Evolutionary conservation across 2,888 invertebrate genomes (phyloP), one percentile per base, ranked within the genome.

Genomic region (Troides oblongomaculatus): DNA sequence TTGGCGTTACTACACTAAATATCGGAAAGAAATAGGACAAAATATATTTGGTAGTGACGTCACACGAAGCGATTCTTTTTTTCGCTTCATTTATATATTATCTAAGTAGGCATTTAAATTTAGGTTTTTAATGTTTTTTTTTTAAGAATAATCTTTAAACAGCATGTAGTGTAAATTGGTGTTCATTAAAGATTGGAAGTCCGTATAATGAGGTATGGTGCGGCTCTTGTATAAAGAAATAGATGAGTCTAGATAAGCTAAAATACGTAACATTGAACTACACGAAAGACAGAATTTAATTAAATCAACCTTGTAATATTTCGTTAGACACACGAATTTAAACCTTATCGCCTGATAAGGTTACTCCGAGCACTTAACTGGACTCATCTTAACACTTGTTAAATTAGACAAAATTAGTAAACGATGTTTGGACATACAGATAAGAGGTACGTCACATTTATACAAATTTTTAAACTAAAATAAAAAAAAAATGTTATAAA

Each of bases 21-120:
- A 77, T 77, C 72, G 75, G 73, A 79, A 81, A 79, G 74, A 72
- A 78, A 79, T 76, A 79, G 73, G 79, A 80, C 71, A 80, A 78
- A 78, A 78, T 74, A 78, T 79, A 79, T 84, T 85, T 82, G 81
- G 82, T 82, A 79, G 76, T 76, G 78, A 78, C 77, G 77, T 71
- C 72, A 74, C 72, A 71, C 61, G 64, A 71, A 71, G 66, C 69
- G 39, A 59, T 50, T 23, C 21, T 7, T 59, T 30, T 57, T 21
- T 53, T 62, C 53, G n/a, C 62, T 67, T 30, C 60, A 66, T 7
- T 68, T 59, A 68, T 30, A 63, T 62, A 67, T 69, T 66, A 63
- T 36, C 72, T 70, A 70, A 63, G 17, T 68, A 59, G 58, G 57
- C 62, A 50, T 64, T 66, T 43, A 62, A 65, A 71, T 43, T 62